phyloP scores from a whole-genome alignment of 23 tunicate species.

The Diplosoma virens region DNA sequence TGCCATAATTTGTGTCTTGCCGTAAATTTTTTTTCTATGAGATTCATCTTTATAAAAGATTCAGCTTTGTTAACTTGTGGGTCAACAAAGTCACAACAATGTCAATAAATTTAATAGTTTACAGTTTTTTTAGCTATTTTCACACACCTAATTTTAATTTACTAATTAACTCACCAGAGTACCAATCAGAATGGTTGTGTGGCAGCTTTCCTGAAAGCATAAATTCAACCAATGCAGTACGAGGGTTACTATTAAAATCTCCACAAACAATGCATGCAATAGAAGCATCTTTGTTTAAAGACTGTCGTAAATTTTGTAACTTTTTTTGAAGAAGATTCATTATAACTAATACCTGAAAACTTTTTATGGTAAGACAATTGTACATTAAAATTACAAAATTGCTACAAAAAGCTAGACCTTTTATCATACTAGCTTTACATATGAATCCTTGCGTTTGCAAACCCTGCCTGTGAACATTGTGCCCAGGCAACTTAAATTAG shows the following conservation, averaged over 20 bases:
- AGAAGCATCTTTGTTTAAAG: not conserved
- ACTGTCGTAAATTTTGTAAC: not conserved
- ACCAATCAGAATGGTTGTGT: constrained; percentile 86
- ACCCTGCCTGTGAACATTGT: too few relatives aligned
- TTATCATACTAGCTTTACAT: too few relatives aligned
- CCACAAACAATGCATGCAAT: constrained; percentile 64
- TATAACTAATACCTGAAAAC: not conserved
- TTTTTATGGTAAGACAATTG: too few relatives aligned
- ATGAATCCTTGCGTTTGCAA: too few relatives aligned
- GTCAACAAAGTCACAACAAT: not conserved
- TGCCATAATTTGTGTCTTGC: too few relatives aligned
- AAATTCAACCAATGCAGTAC: constrained; percentile 50
- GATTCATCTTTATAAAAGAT: not conserved
- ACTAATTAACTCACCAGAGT: constrained; percentile 48
- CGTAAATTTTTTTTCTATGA: too few relatives aligned
- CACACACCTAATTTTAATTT: not conserved
- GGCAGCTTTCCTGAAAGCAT: constrained; percentile 46
- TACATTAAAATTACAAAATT: too few relatives aligned
- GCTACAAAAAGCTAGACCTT: too few relatives aligned
- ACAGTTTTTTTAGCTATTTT: not conserved
- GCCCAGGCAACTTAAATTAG: too few relatives aligned
- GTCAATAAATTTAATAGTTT: not conserved
- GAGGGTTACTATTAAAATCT: constrained; percentile 75
- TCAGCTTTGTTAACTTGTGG: not conserved
- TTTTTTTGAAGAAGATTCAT: not conserved